Conservation (phyloP, 2,113 vertebrate species). For the Paedocypris sp. region DNA sequence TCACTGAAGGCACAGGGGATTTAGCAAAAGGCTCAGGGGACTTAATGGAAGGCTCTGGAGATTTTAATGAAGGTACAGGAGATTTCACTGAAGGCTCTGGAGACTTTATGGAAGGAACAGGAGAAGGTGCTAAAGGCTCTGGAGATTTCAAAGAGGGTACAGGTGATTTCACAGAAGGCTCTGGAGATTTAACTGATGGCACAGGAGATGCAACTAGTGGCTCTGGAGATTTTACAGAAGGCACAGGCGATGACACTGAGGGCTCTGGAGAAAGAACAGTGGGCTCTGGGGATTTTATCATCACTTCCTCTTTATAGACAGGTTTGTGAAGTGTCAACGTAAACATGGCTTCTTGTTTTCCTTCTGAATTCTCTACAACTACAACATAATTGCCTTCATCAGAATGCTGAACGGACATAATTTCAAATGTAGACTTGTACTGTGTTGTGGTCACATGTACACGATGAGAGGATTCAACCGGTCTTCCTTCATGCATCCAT, state of each 20-base stretch:
- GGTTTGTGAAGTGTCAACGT: slow-evolving; percentile 74
- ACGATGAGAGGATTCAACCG: slow-evolving; percentile 66
- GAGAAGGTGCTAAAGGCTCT: too few relatives aligned
- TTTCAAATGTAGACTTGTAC: slow-evolving; percentile 90
- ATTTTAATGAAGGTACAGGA: slow-evolving; percentile 34
- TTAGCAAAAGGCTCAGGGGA: slow-evolving; percentile 35
- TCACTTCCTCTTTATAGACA: slow-evolving; percentile 65
- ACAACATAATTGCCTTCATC: slow-evolving; percentile 88
- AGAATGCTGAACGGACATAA: slow-evolving; percentile 71
- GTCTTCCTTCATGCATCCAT: slow-evolving; percentile 69
- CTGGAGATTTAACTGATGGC: slow-evolving; percentile 19
- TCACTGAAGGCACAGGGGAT: slow-evolving; percentile 53
- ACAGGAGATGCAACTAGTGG: slow-evolving; percentile 33
- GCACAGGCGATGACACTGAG: slow-evolving; percentile 66
- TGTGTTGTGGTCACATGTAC: slow-evolving; percentile 75
- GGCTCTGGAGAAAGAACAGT: slow-evolving; percentile 62
- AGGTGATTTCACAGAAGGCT: slow-evolving; percentile 28
- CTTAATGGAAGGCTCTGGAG: not conserved
- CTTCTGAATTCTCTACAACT: slow-evolving; percentile 83
- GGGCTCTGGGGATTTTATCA: slow-evolving; percentile 62
- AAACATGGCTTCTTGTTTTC: slow-evolving; percentile 83
- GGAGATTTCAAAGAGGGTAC: slow-evolving; percentile 38
- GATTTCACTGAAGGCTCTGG: slow-evolving; percentile 28
- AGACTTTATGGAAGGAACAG: slow-evolving; percentile 25
- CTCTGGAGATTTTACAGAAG: slow-evolving; percentile 46